Evolutionary conservation across 2,888 invertebrate genomes (phyloP).

Genomic region (Melikaiella ostensackeni): DNA sequence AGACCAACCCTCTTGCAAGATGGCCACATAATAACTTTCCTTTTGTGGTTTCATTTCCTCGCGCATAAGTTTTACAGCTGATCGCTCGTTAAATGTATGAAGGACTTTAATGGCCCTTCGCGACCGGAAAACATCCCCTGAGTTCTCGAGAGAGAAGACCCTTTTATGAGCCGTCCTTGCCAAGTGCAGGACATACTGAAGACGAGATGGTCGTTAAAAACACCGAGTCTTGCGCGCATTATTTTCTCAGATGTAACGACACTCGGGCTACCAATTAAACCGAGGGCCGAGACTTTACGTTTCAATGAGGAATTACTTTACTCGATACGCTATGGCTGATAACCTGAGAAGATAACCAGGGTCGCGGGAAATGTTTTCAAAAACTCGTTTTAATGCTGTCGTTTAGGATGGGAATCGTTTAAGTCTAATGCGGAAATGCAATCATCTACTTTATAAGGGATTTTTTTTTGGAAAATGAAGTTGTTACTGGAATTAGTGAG

Average conservation of each 20-base stretch:
- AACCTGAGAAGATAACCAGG: not conserved
- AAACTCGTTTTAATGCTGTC: slow-evolving; percentile 18
- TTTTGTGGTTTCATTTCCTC: slow-evolving; percentile 53
- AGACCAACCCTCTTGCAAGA: slow-evolving; percentile 46
- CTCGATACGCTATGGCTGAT: slow-evolving; percentile 1
- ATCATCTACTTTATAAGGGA: not conserved
- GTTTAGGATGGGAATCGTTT: not conserved
- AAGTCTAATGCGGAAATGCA: not conserved
- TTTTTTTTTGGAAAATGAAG: slow-evolving; percentile 23
- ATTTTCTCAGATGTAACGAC: slow-evolving; percentile 6
- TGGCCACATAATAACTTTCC: slow-evolving; percentile 51
- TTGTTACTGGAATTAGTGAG: slow-evolving; percentile 6
- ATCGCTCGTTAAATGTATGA: slow-evolving; percentile 58
- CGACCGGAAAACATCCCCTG: slow-evolving; percentile 53
- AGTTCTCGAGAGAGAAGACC: not conserved
- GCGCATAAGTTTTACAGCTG: slow-evolving; percentile 53
- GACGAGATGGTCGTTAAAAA: slow-evolving; percentile 24
- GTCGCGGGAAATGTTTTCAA: not conserved
- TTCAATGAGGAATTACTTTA: slow-evolving; percentile 21
- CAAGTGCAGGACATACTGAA: slow-evolving; percentile 6
- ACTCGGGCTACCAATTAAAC: slow-evolving; percentile 22
- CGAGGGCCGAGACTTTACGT: not conserved
- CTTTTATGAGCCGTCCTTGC: slow-evolving; percentile 36
- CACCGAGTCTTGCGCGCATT: slow-evolving; percentile 7
- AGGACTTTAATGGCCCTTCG: slow-evolving; percentile 57